Percentiles rank a stretch among this genome's conserved stretches.
Conservation (phyloP, 2,888 invertebrate genomes). For the Cinara cedri region DNA sequence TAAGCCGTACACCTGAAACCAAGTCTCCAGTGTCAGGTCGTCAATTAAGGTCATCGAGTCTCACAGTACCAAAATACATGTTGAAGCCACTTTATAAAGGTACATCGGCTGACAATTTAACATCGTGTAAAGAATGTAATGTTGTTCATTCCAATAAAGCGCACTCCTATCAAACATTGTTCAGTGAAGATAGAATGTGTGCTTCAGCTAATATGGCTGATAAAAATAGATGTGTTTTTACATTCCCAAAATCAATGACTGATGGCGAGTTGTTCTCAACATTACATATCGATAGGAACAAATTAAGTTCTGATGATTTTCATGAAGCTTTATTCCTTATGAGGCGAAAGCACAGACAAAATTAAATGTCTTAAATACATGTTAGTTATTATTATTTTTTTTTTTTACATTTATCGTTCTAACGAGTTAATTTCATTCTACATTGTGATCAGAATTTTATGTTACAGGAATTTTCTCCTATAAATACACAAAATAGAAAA, state of each 20-base stretch:
- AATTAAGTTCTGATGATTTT: slow-evolving; percentile 68
- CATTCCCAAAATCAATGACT: slow-evolving; percentile 68
- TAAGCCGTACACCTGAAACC: slow-evolving; percentile 67
- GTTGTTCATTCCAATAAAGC: slow-evolving; percentile 50
- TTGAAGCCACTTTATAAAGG: slow-evolving; percentile 59
- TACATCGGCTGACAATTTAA: slow-evolving; percentile 57
- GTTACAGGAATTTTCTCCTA: too few relatives aligned
- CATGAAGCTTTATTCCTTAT: slow-evolving; percentile 67
- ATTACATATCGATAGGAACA: slow-evolving; percentile 68
- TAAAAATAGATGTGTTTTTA: slow-evolving; percentile 66
- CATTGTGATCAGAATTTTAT: too few relatives aligned
- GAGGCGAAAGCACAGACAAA: slow-evolving; percentile 62
- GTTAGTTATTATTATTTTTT: not conserved
- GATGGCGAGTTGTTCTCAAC: slow-evolving; percentile 69
- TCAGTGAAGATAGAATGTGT: slow-evolving; percentile 60
- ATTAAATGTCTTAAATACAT: slow-evolving; percentile 23
- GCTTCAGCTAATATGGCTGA: slow-evolving; percentile 66
- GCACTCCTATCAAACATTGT: slow-evolving; percentile 59
- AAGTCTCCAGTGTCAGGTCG: slow-evolving; percentile 65
- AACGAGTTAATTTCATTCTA: not conserved
- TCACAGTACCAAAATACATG: slow-evolving; percentile 63
- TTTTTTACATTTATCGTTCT: not conserved
- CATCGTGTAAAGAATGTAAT: slow-evolving; percentile 58
- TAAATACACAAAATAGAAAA: too few relatives aligned
- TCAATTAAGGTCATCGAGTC: slow-evolving; percentile 66